Percentiles rank a stretch among this genome's conserved stretches.
Evolutionary conservation across 2,888 invertebrate species (phyloP).

Genomic region (Macrosiphum euphorbiae): DNA sequence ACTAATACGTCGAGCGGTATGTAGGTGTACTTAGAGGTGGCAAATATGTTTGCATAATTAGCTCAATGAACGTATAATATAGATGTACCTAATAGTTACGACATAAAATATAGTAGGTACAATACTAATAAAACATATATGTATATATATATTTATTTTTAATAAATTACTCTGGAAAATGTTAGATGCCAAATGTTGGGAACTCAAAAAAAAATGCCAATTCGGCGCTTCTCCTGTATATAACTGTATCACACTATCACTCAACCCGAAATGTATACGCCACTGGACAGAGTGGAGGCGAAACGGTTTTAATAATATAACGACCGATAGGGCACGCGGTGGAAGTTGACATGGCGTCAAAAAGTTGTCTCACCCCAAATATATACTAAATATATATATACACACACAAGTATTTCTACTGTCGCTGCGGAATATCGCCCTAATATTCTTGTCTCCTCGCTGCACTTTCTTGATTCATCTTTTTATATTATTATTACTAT

Average conservation of each 20-base stretch:
- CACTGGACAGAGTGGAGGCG: background rate
- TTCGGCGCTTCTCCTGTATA: background rate
- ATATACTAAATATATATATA: background rate
- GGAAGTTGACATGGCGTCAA: constrained; percentile 54
- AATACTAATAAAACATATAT: no score
- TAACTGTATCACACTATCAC: background rate
- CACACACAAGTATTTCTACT: background rate
- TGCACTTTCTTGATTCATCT: constrained; percentile 17
- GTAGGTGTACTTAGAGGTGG: background rate
- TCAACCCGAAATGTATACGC: background rate
- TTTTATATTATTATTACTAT: constrained; percentile 37
- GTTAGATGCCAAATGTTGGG: background rate
- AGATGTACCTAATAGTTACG: background rate
- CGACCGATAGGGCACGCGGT: background rate
- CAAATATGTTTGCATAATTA: background rate
- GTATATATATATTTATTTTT: background rate
- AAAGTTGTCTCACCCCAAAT: constrained; percentile 45
- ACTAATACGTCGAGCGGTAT: background rate
- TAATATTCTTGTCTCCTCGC: background rate
- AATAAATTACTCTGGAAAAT: background rate
- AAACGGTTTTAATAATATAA: constrained; percentile 1
- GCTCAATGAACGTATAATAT: background rate
- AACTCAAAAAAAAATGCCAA: background rate
- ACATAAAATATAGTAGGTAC: background rate
- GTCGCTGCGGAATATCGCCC: background rate